Percentiles rank a stretch among this genome's conserved stretches.
Conservation (phyloP, 2,888 invertebrate genomes). For the Homarus gammarus region DNA sequence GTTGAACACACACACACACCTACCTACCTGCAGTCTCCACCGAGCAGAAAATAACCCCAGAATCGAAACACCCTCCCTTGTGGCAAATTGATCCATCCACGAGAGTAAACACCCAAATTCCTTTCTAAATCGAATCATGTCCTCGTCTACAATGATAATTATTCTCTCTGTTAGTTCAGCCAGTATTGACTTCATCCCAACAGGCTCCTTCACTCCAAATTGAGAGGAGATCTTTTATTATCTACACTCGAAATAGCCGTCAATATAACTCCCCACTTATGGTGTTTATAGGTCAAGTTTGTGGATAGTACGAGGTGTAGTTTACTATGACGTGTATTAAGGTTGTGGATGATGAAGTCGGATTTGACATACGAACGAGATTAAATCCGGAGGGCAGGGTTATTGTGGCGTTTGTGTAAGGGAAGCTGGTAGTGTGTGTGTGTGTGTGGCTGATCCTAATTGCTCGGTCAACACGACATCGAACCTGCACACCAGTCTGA, state of each 20-base stretch:
- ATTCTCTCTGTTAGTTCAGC: slow-evolving; percentile 49
- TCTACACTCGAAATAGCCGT: background rate
- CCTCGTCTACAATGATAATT: slow-evolving; percentile 54
- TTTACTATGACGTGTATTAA: too few relatives aligned
- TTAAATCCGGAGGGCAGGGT: slow-evolving; percentile 1
- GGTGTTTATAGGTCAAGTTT: background rate
- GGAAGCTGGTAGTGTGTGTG: slow-evolving; percentile 29
- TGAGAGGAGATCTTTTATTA: slow-evolving; percentile 26
- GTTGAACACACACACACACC: too few relatives aligned
- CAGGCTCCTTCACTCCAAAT: slow-evolving; percentile 38
- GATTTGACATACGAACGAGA: background rate
- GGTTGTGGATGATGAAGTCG: background rate
- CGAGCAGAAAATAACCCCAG: slow-evolving; percentile 7
- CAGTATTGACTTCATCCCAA: slow-evolving; percentile 23
- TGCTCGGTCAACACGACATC: slow-evolving; percentile 50
- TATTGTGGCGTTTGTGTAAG: slow-evolving; percentile 29
- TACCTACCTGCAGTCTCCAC: too few relatives aligned
- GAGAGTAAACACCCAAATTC: slow-evolving; percentile 54
- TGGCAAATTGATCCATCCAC: slow-evolving; percentile 62
- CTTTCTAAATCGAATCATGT: slow-evolving; percentile 67
- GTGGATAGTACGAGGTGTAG: too few relatives aligned
- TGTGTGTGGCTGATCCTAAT: slow-evolving; percentile 47
- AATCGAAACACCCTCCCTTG: slow-evolving; percentile 18
- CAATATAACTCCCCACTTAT: background rate
- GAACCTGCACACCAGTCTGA: background rate